A percentile compares a stretch with the other conserved stretches of the same genome.
These are phyloP conservation scores for Ypsolopha sequella DNA, from an alignment of 2,888 invertebrate genomes.

Conservation along the genomic window DNA sequence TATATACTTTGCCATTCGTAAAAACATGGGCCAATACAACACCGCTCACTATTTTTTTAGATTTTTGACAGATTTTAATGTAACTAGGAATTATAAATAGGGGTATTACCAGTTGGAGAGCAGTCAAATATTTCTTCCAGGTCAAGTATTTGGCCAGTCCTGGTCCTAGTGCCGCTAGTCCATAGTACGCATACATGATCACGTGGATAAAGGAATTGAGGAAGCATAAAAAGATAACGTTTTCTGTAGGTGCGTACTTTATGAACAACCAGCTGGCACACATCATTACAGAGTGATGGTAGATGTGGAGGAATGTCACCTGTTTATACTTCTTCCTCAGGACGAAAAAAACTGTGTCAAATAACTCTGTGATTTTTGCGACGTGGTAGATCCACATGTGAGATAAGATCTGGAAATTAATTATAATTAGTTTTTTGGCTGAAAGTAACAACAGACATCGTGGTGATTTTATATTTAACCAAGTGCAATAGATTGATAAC, in stretches of 20 bases:
- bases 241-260: slow-evolving; percentile 81
- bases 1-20: no score
- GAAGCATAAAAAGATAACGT: slow-evolving; percentile 77
- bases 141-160: slow-evolving; percentile 80
- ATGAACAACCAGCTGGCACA: slow-evolving; percentile 80
- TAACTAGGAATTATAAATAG: neutral
- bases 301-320: slow-evolving; percentile 89
- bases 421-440: no score
- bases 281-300: slow-evolving; percentile 85
- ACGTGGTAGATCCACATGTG: slow-evolving; percentile 77
- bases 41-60: no score
- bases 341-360: slow-evolving; percentile 90
- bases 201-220: slow-evolving; percentile 84
- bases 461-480: no score
- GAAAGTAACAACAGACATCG: no score
- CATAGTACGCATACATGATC: slow-evolving; percentile 87
- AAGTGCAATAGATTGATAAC: no score
- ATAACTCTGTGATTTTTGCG: slow-evolving; percentile 80
- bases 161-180: slow-evolving; percentile 82
- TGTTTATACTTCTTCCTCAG: slow-evolving; percentile 83
- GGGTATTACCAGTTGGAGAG: slow-evolving; percentile 78
- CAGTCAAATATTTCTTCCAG: slow-evolving; percentile 90
- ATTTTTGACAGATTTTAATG: no score
- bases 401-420: slow-evolving; percentile 38
- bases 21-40: no score